Conservation (phyloP, 2,888 invertebrate genomes). For the Alloscopus bannaensis region DNA sequence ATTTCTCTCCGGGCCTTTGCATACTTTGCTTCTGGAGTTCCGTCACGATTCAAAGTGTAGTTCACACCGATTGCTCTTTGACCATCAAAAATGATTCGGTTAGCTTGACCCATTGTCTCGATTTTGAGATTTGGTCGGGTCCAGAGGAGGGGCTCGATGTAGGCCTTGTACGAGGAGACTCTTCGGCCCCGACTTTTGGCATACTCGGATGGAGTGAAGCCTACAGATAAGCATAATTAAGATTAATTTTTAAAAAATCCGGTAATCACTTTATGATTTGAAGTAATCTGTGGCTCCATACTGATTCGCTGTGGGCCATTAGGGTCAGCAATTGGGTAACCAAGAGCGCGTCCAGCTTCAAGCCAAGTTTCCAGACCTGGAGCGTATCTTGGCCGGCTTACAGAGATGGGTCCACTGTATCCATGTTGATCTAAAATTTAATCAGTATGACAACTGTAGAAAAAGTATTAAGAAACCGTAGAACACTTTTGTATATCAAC, state of each 20-base stretch:
- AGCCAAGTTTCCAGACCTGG: conserved; percentile 53
- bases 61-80: not conserved
- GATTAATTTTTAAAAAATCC: not conserved
- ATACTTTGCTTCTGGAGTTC: not conserved
- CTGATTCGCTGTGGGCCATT: conserved; percentile 60
- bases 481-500: too few relatives aligned
- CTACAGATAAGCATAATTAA: conserved; percentile 5
- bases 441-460: too few relatives aligned
- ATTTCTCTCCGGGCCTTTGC: conserved; percentile 38
- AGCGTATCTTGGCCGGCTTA: conserved; percentile 41
- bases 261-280: not conserved
- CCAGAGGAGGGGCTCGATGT: conserved; percentile 4
- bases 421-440: conserved; percentile 63
- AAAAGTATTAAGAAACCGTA: too few relatives aligned
- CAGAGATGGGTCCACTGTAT: conserved; percentile 44
- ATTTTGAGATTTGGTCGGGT: not conserved
- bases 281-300: conserved; percentile 1
- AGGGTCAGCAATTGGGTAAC: conserved; percentile 49
- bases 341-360: conserved; percentile 44
- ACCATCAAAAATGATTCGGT: not conserved
- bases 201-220: conserved; percentile 40
- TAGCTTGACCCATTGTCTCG: not conserved
- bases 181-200: conserved; percentile 31
- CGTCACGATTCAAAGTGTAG: not conserved
- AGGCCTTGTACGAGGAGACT: conserved; percentile 35